phyloP scores from a whole-genome alignment of 2,888 invertebrate species.

The Melinopterus prodromus region DNA sequence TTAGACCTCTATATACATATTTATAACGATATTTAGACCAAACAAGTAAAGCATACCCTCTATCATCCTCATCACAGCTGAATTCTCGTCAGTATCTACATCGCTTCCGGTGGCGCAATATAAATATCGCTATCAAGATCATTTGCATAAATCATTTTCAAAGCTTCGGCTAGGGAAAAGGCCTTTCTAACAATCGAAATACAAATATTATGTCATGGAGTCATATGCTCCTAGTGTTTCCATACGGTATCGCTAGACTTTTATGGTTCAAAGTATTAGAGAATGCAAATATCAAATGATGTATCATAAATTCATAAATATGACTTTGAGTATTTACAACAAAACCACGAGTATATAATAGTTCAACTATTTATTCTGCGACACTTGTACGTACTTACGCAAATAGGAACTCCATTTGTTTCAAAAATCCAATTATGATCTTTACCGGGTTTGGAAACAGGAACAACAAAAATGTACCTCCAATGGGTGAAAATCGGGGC shows the following conservation, averaged over 20 bases:
- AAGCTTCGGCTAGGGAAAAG: not conserved
- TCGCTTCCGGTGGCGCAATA: not conserved
- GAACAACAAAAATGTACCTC: no score
- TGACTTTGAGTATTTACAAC: not conserved
- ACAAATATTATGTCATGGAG: not conserved
- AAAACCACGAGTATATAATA: no score
- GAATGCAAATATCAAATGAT: constrained; percentile 4
- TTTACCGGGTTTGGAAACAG: no score
- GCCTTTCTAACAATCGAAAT: not conserved
- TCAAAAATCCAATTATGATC: no score
- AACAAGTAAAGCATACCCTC: not conserved
- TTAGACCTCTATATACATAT: no score
- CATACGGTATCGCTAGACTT: not conserved
- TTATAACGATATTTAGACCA: not conserved
- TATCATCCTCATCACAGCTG: not conserved
- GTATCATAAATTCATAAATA: not conserved
- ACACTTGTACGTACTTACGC: not conserved
- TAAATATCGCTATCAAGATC: not conserved
- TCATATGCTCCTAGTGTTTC: not conserved
- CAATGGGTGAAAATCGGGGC: no score
- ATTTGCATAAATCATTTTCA: not conserved
- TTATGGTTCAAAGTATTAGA: not conserved
- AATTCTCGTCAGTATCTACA: not conserved
- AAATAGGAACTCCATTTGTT: not conserved
- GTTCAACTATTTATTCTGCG: not conserved